A percentile compares a stretch with the other conserved stretches of the same genome.
These are phyloP conservation scores for Falco rusticolus DNA, from an alignment of 2,797 vertebrate genomes.

Conservation along the genomic window DNA sequence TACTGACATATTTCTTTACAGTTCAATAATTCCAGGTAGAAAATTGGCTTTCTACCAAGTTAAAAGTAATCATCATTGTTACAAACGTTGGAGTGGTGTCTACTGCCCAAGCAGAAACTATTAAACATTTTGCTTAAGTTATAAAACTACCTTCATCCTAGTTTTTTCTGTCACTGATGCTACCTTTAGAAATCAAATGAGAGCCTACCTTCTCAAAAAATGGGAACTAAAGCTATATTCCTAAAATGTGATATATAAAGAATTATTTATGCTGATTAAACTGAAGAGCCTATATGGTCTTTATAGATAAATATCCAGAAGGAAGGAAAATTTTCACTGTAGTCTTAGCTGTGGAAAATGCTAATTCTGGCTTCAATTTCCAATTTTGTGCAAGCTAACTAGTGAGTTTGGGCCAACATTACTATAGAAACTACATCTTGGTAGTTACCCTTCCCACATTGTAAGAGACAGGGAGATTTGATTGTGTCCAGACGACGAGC, in stretches of 20 bases:
- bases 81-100: conserved; percentile 38
- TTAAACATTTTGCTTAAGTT: conserved; percentile 20
- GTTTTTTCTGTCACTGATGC: not conserved
- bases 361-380: not conserved
- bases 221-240: not conserved
- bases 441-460: not conserved
- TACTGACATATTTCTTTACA: conserved; percentile 53
- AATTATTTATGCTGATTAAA: not conserved
- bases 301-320: not conserved
- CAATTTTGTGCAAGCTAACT: not conserved
- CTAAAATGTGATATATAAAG: not conserved
- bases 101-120: conserved; percentile 40
- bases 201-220: not conserved
- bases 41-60: conserved; percentile 52
- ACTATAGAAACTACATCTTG: not conserved
- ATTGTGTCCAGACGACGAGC: not conserved
- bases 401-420: not conserved
- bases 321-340: not conserved
- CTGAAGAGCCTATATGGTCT: not conserved
- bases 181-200: conserved; percentile 40
- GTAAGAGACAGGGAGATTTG: not conserved
- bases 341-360: not conserved
- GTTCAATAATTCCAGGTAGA: conserved; percentile 28
- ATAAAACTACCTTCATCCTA: not conserved
- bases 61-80: conserved; percentile 54